Evolutionary conservation across 2,888 invertebrate species (phyloP).

Genomic region (Orthosia incerta): DNA sequence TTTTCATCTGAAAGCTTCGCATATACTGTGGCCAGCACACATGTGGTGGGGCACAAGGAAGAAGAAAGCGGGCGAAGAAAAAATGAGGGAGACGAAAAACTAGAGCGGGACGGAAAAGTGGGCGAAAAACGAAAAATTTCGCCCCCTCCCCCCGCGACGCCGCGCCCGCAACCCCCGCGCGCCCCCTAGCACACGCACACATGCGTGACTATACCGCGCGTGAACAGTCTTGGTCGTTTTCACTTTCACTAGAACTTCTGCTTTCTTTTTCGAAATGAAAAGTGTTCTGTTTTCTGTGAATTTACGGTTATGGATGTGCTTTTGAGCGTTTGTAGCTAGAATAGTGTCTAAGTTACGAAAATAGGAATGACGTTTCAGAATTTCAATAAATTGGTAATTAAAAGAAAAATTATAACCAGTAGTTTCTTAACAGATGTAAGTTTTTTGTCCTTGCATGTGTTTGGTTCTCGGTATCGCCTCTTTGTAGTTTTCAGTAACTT

Average conservation of each 20-base stretch:
- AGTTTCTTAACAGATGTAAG: background rate
- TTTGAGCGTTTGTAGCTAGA: background rate
- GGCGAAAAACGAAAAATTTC: conserved; percentile 91
- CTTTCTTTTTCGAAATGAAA: conserved; percentile 50
- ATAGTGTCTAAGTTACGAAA: background rate
- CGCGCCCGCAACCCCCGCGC: conserved; percentile 73
- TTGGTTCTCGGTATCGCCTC: too few relatives aligned
- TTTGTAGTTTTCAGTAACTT: background rate
- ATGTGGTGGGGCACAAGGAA: conserved; percentile 91
- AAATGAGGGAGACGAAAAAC: conserved; percentile 91
- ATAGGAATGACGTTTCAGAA: background rate
- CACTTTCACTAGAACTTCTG: conserved; percentile 75
- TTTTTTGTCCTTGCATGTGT: background rate
- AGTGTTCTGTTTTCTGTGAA: conserved; percentile 34
- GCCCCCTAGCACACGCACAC: conserved; percentile 86
- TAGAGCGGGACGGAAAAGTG: conserved; percentile 91
- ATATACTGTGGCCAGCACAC: conserved; percentile 85
- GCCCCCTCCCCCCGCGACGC: conserved; percentile 77
- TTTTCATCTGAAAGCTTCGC: conserved; percentile 68
- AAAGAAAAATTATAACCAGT: background rate
- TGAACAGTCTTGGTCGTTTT: conserved; percentile 77
- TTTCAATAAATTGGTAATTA: background rate
- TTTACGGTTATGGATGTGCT: background rate
- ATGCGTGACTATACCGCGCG: conserved; percentile 73
- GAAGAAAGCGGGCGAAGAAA: conserved; percentile 90